Base-by-base conservation (phyloP, 2,888 invertebrate species). In the Morpho achilles region DNA sequence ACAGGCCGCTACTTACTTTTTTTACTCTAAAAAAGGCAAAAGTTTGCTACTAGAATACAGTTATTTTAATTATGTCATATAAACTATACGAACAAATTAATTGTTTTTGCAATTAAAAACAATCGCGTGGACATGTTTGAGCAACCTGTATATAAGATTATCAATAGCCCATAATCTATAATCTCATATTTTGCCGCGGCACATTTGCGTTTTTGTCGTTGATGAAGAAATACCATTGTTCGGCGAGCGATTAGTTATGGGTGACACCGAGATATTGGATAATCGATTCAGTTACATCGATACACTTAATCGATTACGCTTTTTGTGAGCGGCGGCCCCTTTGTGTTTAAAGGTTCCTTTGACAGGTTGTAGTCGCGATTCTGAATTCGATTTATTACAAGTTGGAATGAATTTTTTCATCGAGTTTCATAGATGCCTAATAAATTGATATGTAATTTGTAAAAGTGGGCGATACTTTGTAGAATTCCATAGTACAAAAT, bases 171-270 rank as follows among this genome's bases (percentile, higher is more conserved):
- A 71, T 75, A 81, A 80, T 75, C 80, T 79, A 76, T 82, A 82
- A 82, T 84, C 78, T 78, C 77, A 83, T 83, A 84, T 82, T 82
- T 85, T 75, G 80, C 67, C 65, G 70, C 77, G 72, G 67, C 74
- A 73, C 74, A 77, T 74, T 76, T 73, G 76, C 74, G 84, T 84
- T 85, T 85, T 84, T 87, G 87, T 87, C 79, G 75, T 76, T 84
- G 85, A 87, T 86, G 83, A 87, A 87, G 86, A 83, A 87, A 87
- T 85, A 80, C 80, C 74, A 87, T 87, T 86, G 85, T 86, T 79
- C 80, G 75, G 70, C 76, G 71, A 68, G 67, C 79, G 82, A 85
- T 88, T 84, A 74, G 87, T 82, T 76, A 76, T 79, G 81, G 84
- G 82, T 84, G 88, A 87, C 88, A 87, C 71, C 72, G 66, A 71